A percentile compares a stretch with the other conserved stretches of the same genome.
phyloP scores from a whole-genome alignment of 2,113 vertebrate genomes.

The Tetraodon nigroviridis region DNA sequence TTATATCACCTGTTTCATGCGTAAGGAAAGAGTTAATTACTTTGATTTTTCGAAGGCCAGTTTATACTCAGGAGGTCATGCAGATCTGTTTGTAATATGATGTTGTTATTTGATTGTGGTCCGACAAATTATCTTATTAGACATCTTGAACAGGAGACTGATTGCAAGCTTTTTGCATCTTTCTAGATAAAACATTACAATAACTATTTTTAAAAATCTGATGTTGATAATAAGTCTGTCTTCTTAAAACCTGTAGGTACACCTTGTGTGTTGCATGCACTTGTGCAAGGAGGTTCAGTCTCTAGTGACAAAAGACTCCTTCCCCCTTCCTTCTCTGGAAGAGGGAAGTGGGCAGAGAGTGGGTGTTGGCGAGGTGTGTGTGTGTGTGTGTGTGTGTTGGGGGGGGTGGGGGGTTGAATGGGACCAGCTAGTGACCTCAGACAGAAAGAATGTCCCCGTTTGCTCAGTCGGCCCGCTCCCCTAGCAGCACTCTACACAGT shows the following conservation, averaged over 20 bases:
- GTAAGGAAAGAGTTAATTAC: no score
- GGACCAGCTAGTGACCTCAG: slow-evolving; percentile 93
- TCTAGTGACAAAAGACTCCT: slow-evolving; percentile 68
- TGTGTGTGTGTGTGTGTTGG: slow-evolving; percentile 18
- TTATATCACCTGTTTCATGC: no score
- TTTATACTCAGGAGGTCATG: no score
- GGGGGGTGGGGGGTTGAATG: slow-evolving; percentile 75
- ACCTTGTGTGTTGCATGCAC: background rate
- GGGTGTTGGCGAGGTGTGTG: slow-evolving; percentile 69
- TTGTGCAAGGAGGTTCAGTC: slow-evolving; percentile 23
- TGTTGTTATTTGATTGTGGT: no score
- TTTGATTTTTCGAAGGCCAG: no score
- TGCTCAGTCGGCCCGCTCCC: slow-evolving; percentile 80
- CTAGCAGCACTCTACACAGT: slow-evolving; percentile 77
- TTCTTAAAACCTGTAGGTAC: no score
- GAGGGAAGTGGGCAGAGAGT: slow-evolving; percentile 70
- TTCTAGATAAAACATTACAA: background rate
- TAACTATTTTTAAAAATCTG: background rate
- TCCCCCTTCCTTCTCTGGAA: slow-evolving; percentile 55
- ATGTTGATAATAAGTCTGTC: no score
- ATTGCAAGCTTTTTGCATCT: slow-evolving; percentile 1
- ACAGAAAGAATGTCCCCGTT: slow-evolving; percentile 90
- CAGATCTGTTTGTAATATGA: no score
- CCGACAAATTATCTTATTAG: no score
- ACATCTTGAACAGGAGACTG: background rate